Evolutionary conservation across 2,888 invertebrate species (phyloP), one percentile per base, ranked within the genome.

Genomic region (Ischnus inquisitorius): DNA sequence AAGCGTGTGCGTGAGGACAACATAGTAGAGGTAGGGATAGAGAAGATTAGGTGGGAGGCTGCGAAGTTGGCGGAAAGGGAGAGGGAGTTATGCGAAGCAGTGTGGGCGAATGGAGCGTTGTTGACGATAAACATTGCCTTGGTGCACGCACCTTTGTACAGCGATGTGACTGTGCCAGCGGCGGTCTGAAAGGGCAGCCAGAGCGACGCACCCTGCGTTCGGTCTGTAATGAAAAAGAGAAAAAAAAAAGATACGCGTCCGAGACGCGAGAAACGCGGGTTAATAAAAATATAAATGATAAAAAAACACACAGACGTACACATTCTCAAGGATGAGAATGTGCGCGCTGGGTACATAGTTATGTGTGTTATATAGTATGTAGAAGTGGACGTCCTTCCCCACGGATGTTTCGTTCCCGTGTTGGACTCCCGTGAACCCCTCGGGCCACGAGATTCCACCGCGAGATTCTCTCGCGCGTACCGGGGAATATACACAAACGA

Each of bases 121-220:
- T 65, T 57, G 60, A 79, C 54, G 68, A 85, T 78, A 81, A 78
- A 74, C 75, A 82, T 83, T 82, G 57, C 46, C 22, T 25, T n/a
- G 79, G 83, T 74, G 25, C 79, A 90, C 90, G 88, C 93, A 96
- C 97, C 97, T 96, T 96, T 97, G 93, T 97, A 97, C 86, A 97
- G 94, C 79, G 96, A 95, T 85, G 97, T 97, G 87, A 97, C 96
- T 87, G 96, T 96, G 81, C 96, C 96, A 89, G 97, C 97, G 89
- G 97, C 97, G 89, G 96, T 96, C 94, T 97, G 97, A 94, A 97
- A 97, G 89, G 97, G 96, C 91, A 96, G 93, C 97, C 97, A 97
- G 83, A 96, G 93, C 69, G 94, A 93, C 84, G 96, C 95, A 85
- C 95, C 95, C 87, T 96, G 95, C 89, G 95, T 95, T 87, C 96